Evolutionary conservation across 2,797 vertebrate genomes (phyloP), one percentile per base, ranked within the genome.

Genomic region (Lindbergichthys nudifrons): DNA sequence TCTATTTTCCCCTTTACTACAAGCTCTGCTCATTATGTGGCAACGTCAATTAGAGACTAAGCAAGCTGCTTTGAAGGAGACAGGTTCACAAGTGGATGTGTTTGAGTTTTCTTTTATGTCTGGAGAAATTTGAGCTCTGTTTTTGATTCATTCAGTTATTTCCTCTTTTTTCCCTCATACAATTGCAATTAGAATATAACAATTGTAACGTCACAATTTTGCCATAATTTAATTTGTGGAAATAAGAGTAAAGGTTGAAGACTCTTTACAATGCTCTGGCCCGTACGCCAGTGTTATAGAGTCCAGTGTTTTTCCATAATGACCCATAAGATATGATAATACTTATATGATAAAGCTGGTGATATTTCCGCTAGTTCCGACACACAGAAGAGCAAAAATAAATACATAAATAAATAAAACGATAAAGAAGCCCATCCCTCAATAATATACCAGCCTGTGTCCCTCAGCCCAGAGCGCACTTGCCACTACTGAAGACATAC

Each of bases 1-100:
- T 53, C 23, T 36, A 23, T 68, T 42, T 56, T 45, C 3, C 60
- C 32, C 10, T 42, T 60, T n/a, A 19, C 7, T 13, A 3, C 3
- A 61, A 19, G 14, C 47, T 26, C 42, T 43, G 13, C 26, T 66
- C 48, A 77, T 69, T 70, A 66, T 5, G 19, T 26, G 5, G 11
- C 8, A 4, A 47, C 64, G 12, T 42, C 39, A 62, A 32, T 63
- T 54, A 71, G 26, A 50, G 43, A 26, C 21, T 50, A 4, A 36
- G 32, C 32, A 36, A 36, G 32, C 32, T 7, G 12, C 46, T 42
- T 1, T 21, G 30, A 42, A 45, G 57, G 18, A 19, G 12, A 36
- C 19, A 26, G 16, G 18, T 26, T 16, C 10, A 62, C 21, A 23
- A 12, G 10, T 15, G n/a, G 16, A 12, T 3, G 9, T 41, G 30